Base-by-base conservation (phyloP, 1,140 invertebrate genomes). In the Cydia fagiglandana region DNA sequence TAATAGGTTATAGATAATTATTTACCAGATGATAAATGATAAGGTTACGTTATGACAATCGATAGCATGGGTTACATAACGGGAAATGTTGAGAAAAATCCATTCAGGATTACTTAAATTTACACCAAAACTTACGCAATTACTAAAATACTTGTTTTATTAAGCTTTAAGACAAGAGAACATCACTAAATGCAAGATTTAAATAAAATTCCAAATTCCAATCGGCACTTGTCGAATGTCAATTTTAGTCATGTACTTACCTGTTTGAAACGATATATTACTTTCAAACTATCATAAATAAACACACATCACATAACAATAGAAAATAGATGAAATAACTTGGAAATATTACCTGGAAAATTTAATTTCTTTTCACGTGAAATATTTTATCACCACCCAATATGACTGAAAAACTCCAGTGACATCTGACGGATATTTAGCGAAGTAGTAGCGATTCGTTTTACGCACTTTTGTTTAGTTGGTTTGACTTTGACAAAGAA, bases 61-160 rank as follows among this genome's bases (percentile, higher is more conserved):
- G 76, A 80, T 80, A 83, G 76, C 64, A 81, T 64, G 24, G 70
- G 80, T 84, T 84, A 84, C 83, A 84, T 84, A 84, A 84, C 80
- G 75, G 66, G 73, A 79, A 81, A 76, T 28, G 9, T 10, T 24
- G 20, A 24, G 20, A 61, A 61, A 61, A 24, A 6, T 61, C 15
- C 9, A 3, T 61, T 61, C n/a, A 24, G n/a, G 6, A 61, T 9
- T n/a, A 61, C 56, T 12, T 61, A 10, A 24, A 3, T 24, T 10
- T 24, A 24, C 5, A 1, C 7, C 0, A 38, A 10, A 30, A 7
- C 28, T 70, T 34, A 34, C 20, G 20, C 12, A 61, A 61, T 24
- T 24, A 12, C 56, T 61, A 24, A 12, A 61, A 3, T 24, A 24
- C 0, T 61, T 24, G 56, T 61, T 61, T 24, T 24, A 24, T 12